Base-by-base conservation (phyloP, 2,888 invertebrate genomes). In the Nysson spinosus region DNA sequence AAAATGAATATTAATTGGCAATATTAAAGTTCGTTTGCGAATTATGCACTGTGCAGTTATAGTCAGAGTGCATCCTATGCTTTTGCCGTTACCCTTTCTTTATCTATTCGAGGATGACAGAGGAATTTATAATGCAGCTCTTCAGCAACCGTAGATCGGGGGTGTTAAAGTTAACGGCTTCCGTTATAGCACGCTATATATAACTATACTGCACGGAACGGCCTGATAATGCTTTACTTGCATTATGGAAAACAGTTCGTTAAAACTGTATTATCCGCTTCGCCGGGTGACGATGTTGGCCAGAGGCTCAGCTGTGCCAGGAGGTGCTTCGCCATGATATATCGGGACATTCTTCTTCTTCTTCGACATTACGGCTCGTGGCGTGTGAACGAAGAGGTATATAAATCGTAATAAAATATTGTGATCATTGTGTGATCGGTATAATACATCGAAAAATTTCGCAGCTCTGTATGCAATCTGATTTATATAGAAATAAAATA, bases 161-260 rank as follows among this genome's bases (percentile, higher is more conserved):
- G 50, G 67, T 75, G 75, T 81, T 80, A 78, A 79, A 73, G 73
- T 70, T 81, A 72, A 80, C 73, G 73, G 70, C 63, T 69, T 58
- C 67, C 60, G 60, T 66, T 69, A 65, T 63, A 56, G 58, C 49
- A 14, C 49, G 57, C n/a, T n/a, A n/a, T 70, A 52, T 64, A 71
- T 44, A 52, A 32, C 60, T 73, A 58, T 64, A 55, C 69, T 71
- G 71, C 71, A 74, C 72, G 75, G 64, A 73, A 76, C 75, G 64
- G 69, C 61, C 77, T 71, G 79, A 78, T 79, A 81, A 82, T 81
- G 81, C 81, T 79, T 79, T 75, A 79, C 79, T 80, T 72, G 81
- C 81, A 81, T 81, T 81, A 81, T 81, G 81, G 77, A 80, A 81
- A 80, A 79, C 73, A 78, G 78, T 79, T 77, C 72, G 78, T 81